Evolutionary conservation across 2,797 vertebrate species (phyloP), one percentile per base, ranked within the genome.

Genomic region (Gambelia wislizenii): DNA sequence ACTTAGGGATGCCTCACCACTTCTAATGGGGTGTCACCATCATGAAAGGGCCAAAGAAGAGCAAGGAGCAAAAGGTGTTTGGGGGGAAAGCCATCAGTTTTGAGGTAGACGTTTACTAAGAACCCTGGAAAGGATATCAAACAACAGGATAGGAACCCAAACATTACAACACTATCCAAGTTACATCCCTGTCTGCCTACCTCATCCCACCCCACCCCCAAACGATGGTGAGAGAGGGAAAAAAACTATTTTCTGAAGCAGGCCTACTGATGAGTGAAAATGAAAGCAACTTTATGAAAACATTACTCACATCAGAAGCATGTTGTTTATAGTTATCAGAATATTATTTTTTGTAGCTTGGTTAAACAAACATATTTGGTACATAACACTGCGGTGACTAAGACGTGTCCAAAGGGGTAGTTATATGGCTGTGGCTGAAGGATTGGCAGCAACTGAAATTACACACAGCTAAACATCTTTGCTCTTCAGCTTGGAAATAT

Each of bases 291-390:
- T 49, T 91, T 88, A 89, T 64, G 36, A 91, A 94, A 95, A 95
- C 78, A 92, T 95, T 95, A 93, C 94, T 97, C 95, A 95, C 93
- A 44, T 90, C 90, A 95, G 96, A 97, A 96, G 93, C 93, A 96
- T 95, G 95, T 93, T 96, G 95, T 96, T 96, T 94, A 95, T 92
- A 95, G 93, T 93, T 94, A 96, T 97, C 93, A 95, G 93, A 93
- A 96, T 93, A 91, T 95, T 96, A 94, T 95, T 36, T 54, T 94
- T 94, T 36, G 69, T 95, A 75, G 82, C 91, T 89, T 92, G 14
- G 90, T 90, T 95, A 96, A 96, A 96, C 93, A 96, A 97, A 97
- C 95, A 95, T 78, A 86, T 93, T 84, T 95, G 92, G 93, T 90
- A 76, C 91, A 88, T 86, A 92, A 94, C 90, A 90, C 90, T 89